These are phyloP conservation scores for Prinia subflava DNA, from an alignment of 2,113 vertebrate species.

Conservation along the genomic window DNA sequence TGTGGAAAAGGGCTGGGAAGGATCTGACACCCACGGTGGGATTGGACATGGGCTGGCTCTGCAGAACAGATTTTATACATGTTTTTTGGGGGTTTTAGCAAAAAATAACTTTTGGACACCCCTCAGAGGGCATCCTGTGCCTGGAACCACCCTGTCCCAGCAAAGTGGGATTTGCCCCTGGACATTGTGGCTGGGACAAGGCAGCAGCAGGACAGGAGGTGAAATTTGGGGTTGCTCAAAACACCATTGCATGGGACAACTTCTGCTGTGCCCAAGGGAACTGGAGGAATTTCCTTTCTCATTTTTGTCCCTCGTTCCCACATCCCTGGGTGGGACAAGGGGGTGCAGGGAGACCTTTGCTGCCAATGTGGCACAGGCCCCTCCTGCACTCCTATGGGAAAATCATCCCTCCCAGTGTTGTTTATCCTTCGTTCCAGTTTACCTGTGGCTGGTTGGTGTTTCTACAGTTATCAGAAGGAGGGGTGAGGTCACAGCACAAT, in stretches of 20 bases:
- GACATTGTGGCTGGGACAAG: background rate
- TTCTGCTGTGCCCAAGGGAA: background rate
- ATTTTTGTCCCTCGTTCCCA: background rate
- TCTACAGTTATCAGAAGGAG: background rate
- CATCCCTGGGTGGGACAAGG: background rate
- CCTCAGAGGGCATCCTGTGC: background rate
- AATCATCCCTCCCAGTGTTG: background rate
- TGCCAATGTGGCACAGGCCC: too few species aligned
- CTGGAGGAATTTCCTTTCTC: background rate
- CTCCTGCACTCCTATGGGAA: background rate
- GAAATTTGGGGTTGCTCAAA: background rate
- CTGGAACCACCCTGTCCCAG: background rate
- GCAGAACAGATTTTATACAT: background rate
- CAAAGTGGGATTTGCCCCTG: rapidly evolving
- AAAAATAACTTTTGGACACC: background rate
- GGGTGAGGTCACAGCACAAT: background rate
- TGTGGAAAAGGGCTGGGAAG: background rate
- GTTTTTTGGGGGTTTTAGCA: too few species aligned
- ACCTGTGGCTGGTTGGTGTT: background rate
- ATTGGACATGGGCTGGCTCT: background rate
- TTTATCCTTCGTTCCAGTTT: background rate
- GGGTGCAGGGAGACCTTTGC: background rate
- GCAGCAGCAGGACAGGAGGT: background rate
- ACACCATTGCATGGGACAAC: rapidly evolving
- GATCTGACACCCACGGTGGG: background rate